Conservation (phyloP, 1,140 invertebrate genomes). For the Drosophila malerkotliana region DNA sequence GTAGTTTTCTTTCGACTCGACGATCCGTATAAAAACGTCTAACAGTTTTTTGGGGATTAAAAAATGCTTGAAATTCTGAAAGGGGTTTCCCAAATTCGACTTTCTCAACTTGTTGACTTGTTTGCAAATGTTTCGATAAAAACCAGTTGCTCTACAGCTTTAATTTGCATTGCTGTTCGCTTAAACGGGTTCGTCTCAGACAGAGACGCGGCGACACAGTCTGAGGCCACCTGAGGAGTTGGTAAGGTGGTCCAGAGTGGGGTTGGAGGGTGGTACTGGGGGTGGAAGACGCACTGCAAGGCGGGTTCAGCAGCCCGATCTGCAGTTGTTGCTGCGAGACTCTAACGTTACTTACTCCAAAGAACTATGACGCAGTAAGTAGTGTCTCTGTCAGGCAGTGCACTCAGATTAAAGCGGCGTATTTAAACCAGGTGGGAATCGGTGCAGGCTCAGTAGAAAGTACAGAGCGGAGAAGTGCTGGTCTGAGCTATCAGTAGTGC, state of each 20-base stretch:
- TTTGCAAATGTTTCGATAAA: conserved; percentile 54
- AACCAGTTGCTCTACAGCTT: conserved; percentile 73
- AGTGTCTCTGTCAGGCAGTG: conserved; percentile 20
- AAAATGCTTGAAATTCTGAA: not conserved
- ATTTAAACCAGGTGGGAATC: conserved; percentile 66
- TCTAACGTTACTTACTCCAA: conserved; percentile 10
- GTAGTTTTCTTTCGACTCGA: too few species aligned
- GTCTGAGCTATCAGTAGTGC: conserved; percentile 22
- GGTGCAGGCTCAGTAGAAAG: conserved; percentile 73
- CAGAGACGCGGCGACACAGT: conserved; percentile 5
- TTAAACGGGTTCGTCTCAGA: conserved; percentile 46
- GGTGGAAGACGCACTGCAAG: conserved; percentile 3
- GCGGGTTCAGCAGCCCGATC: conserved; percentile 20
- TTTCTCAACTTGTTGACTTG: not conserved
- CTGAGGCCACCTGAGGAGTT: conserved; percentile 18
- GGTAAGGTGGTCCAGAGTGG: not conserved
- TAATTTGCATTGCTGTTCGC: conserved; percentile 72
- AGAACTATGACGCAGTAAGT: conserved; percentile 44
- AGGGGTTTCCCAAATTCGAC: conserved; percentile 1
- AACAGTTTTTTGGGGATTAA: not conserved
- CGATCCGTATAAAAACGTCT: too few species aligned
- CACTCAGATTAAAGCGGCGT: conserved; percentile 38
- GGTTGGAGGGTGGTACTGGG: not conserved
- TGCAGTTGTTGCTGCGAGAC: conserved; percentile 27
- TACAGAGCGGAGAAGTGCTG: conserved; percentile 52